Evolutionary conservation across 2,113 vertebrate genomes (phyloP).

Genomic region (Oreochromis tanganicae): DNA sequence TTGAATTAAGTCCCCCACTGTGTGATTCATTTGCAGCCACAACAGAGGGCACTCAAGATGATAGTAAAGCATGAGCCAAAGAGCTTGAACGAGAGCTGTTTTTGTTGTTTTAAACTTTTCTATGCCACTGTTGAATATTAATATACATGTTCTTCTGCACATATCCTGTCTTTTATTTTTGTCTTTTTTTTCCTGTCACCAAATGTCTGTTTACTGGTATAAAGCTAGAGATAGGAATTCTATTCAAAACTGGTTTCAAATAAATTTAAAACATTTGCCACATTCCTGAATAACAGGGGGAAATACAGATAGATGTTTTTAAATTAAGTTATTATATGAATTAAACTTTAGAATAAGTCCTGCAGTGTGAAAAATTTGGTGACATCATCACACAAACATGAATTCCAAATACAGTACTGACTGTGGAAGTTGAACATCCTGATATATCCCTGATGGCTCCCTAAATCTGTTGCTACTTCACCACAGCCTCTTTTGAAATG

Average conservation of each 20-base stretch:
- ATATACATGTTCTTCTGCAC: not conserved
- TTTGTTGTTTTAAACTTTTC: not conserved
- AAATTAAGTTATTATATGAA: not conserved
- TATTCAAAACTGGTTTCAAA: not conserved
- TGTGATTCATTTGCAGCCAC: constrained; percentile 35
- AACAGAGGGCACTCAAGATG: not conserved
- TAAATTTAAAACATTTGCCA: not conserved
- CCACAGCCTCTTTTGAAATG: not conserved
- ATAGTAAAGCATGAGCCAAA: not conserved
- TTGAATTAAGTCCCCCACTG: constrained; percentile 40
- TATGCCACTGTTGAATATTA: not conserved
- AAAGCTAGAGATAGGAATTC: not conserved
- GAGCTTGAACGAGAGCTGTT: not conserved
- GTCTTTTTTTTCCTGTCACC: not conserved
- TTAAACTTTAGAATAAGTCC: not conserved
- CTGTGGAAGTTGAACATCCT: not conserved
- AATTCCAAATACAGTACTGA: not conserved
- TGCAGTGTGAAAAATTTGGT: not conserved
- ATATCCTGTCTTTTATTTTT: not conserved
- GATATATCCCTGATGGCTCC: not conserved
- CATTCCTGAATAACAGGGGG: not conserved
- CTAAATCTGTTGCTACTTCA: not conserved
- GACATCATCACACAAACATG: not conserved
- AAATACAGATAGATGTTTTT: not conserved
- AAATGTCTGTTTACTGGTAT: not conserved